phyloP scores from a whole-genome alignment of 2,113 vertebrate species.

The Eretmochelys imbricata region DNA sequence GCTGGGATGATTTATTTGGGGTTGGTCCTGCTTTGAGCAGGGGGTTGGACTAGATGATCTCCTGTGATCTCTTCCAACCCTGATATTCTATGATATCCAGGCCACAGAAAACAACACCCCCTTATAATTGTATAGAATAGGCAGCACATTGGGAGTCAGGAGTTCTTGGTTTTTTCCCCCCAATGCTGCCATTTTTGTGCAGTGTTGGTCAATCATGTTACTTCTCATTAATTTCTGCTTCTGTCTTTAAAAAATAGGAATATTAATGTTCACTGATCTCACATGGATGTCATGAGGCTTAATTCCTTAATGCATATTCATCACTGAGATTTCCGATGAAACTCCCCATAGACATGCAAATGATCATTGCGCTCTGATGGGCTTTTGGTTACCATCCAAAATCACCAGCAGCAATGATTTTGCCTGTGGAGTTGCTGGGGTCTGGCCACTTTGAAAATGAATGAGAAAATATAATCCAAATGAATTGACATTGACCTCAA shows the following conservation, averaged over 20 bases:
- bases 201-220: neutral
- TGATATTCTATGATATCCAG: neutral
- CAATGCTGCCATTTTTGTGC: neutral
- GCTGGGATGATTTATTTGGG: too few relatives aligned
- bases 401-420: neutral
- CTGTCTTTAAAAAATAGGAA: neutral
- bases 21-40: too few relatives aligned
- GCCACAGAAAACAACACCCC: neutral
- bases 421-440: neutral
- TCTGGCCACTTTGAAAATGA: neutral
- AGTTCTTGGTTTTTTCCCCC: neutral
- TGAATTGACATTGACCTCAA: neutral
- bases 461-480: neutral
- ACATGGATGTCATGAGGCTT: neutral
- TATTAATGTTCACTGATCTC: neutral
- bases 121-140: neutral
- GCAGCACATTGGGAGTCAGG: accelerated
- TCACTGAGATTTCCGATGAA: neutral
- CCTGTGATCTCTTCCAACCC: too few relatives aligned
- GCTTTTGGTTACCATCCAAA: neutral
- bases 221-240: accelerated
- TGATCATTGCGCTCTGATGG: accelerated
- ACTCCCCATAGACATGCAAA: neutral
- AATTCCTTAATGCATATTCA: neutral
- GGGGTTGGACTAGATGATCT: too few relatives aligned